These are phyloP conservation scores for Opisthograptis luteolata DNA, from an alignment of 2,888 invertebrate species.

Conservation along the genomic window DNA sequence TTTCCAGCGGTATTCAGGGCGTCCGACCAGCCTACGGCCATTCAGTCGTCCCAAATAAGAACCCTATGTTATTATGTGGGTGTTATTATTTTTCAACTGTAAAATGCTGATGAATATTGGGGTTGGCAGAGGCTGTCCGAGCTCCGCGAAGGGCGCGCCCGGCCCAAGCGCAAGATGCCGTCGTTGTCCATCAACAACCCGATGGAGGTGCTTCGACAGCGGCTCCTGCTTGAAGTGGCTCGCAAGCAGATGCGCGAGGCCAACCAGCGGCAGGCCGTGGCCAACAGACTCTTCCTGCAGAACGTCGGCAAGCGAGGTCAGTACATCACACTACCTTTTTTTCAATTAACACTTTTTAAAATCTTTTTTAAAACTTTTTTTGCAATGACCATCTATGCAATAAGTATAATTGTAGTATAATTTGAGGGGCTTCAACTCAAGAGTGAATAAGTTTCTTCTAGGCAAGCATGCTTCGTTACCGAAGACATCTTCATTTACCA, in stretches of 20 bases:
- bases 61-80: background rate
- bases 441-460: too few relatives aligned
- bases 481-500: too few relatives aligned
- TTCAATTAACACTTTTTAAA: too few relatives aligned
- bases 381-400: too few relatives aligned
- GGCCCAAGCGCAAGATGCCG: conserved; percentile 86
- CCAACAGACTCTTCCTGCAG: conserved; percentile 90
- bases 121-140: conserved; percentile 57
- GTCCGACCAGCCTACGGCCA: too few relatives aligned
- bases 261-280: conserved; percentile 87
- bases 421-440: too few relatives aligned
- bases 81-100: background rate
- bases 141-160: conserved; percentile 62
- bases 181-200: conserved; percentile 94
- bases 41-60: too few relatives aligned
- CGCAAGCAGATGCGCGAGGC: conserved; percentile 92
- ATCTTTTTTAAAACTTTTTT: too few relatives aligned
- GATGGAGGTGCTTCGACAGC: conserved; percentile 92
- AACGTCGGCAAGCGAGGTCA: conserved; percentile 90
- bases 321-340: too few relatives aligned
- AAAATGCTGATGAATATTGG: background rate
- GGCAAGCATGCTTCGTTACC: too few relatives aligned
- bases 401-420: too few relatives aligned
- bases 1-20: too few relatives aligned
- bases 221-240: conserved; percentile 91